phyloP scores from a whole-genome alignment of 2,888 invertebrate genomes.

The Protonemura montana region DNA sequence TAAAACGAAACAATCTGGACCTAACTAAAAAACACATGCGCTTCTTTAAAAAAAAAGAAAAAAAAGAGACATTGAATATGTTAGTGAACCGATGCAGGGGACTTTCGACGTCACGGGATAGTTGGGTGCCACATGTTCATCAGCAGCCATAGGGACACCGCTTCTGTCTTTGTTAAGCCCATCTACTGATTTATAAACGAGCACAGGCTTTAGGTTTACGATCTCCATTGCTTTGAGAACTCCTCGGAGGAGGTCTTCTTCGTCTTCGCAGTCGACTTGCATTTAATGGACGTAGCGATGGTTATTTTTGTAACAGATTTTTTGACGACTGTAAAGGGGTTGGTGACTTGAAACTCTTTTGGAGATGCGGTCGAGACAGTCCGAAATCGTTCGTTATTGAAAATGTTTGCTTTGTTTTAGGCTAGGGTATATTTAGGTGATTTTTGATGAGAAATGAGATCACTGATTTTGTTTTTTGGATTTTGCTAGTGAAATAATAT shows the following conservation, averaged over 20 bases:
- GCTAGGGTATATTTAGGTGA: too few relatives aligned
- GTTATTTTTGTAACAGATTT: slow-evolving; percentile 12
- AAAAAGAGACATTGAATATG: slow-evolving; percentile 22
- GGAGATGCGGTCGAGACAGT: background rate
- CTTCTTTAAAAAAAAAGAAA: background rate
- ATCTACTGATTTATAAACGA: background rate
- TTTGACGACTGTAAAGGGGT: background rate
- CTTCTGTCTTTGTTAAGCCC: background rate
- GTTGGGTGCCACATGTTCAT: slow-evolving; percentile 21
- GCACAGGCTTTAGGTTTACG: background rate
- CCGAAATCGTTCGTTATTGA: background rate
- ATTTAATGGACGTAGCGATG: background rate
- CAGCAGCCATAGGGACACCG: background rate
- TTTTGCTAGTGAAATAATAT: too few relatives aligned
- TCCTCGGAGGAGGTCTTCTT: background rate
- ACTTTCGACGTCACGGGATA: slow-evolving; percentile 24
- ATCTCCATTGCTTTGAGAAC: background rate
- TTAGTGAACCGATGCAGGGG: slow-evolving; percentile 27
- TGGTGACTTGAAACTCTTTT: background rate
- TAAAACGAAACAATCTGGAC: slow-evolving; percentile 23
- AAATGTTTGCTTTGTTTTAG: background rate
- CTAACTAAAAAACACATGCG: slow-evolving; percentile 19
- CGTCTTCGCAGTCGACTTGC: background rate
- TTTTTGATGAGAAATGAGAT: too few relatives aligned
- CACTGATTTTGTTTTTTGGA: too few relatives aligned